Evolutionary conservation across 2,888 invertebrate species (phyloP).

Genomic region (Toxonevra muliebris): DNA sequence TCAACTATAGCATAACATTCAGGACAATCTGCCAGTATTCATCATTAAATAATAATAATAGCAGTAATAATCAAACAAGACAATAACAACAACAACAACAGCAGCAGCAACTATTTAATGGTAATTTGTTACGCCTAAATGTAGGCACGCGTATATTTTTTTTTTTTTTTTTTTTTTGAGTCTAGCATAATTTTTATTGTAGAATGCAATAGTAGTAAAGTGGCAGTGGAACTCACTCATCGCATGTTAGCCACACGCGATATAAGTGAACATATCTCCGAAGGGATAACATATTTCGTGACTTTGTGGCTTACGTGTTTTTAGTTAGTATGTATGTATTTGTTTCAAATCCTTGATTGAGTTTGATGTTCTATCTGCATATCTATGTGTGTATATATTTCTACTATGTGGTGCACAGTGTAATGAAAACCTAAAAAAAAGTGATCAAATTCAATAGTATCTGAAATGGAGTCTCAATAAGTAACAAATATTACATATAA

Average conservation of each 20-base stretch:
- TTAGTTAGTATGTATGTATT: not conserved
- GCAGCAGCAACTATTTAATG: slow-evolving; percentile 33
- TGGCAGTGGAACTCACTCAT: slow-evolving; percentile 24
- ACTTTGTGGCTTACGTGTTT: slow-evolving; percentile 7
- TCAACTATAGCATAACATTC: not conserved
- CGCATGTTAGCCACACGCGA: slow-evolving; percentile 35
- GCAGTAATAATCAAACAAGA: slow-evolving; percentile 26
- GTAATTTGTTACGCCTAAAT: slow-evolving; percentile 57
- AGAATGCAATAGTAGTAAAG: not conserved
- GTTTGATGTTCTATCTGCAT: not conserved
- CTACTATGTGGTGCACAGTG: not conserved
- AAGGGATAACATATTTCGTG: slow-evolving; percentile 1
- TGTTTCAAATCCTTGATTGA: slow-evolving; percentile 13
- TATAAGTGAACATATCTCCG: not conserved
- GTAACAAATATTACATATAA: too few relatives aligned
- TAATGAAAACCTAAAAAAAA: not conserved
- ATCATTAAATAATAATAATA: slow-evolving; percentile 29
- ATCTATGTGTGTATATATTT: not conserved
- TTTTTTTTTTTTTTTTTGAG: slow-evolving; percentile 19
- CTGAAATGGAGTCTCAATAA: too few relatives aligned
- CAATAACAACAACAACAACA: slow-evolving; percentile 12
- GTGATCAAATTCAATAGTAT: not conserved
- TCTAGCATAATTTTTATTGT: too few relatives aligned
- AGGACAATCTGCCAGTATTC: slow-evolving; percentile 17
- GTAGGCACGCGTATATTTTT: slow-evolving; percentile 50